Base-by-base conservation (phyloP, 1,140 invertebrate species). In the Oryzaephilus surinamensis region DNA sequence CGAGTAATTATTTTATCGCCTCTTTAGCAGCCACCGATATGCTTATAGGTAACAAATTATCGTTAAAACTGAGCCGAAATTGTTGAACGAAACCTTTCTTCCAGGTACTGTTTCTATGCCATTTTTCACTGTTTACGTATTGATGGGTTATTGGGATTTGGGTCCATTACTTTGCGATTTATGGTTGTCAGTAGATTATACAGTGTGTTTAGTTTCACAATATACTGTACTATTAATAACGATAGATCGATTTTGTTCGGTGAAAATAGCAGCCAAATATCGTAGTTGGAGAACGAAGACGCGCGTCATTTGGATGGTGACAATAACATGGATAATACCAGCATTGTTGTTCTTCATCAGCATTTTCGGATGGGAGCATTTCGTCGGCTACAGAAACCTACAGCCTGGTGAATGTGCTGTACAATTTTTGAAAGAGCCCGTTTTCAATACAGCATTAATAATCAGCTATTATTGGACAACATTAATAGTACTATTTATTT, bases 321-420 rank as follows among this genome's bases (percentile, higher is more conserved):
- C 85, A 2, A 93, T 99, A 8, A 99, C 94, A 0, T 99, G 97
- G 97, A 89, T 98, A 19, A 85, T 99, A 39, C 96, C 97, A 3
- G 85, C 90, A 1, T 64, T 97, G 10, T 67, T 99, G 3, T 99
- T 99, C 64, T 99, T 99, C 62, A 93, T 93, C 35, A 93, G 90
- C 36, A 98, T 99, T 45, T 97, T 99, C 57, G 96, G 95, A 17
- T 99, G 97, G 94, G 94, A 97, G 60, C 89, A 94, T 60, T 97
- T 97, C 55, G 82, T 93, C 19, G 95, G 94, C 2, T 85, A 84
- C 53, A 68, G 92, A 38, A 88, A 95, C 53, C 66, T 97, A 12
- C 66, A 76, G 41, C 82, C 86, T 1, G 84, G 85, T 5, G 80
- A 95, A 59, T 99, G 96, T 61, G 85, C 91, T 23, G 96, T 98